Base-by-base conservation (phyloP, 1,140 invertebrate species). In the Sycobia sp. region DNA sequence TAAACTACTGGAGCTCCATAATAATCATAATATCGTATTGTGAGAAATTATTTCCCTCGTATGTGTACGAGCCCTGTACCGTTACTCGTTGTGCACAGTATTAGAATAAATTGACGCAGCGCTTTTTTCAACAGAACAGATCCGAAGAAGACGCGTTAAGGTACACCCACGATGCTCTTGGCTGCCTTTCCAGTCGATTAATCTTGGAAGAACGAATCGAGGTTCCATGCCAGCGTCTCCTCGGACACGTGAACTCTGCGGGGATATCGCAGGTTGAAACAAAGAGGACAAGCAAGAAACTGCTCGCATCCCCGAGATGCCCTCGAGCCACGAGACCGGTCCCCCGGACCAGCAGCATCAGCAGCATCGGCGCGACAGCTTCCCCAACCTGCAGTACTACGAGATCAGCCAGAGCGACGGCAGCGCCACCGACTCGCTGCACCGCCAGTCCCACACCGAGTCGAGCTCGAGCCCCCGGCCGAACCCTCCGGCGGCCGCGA, bases 51-150 rank as follows among this genome's bases (percentile, higher is more conserved):
- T n/a, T n/a, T n/a, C n/a, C n/a, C n/a, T n/a, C n/a, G 22, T 62
- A n/a, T n/a, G n/a, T n/a, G n/a, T n/a, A n/a, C 22, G 56, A 50
- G 62, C 44, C 32, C 57, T 46, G 58, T n/a, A 11, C 18, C 32
- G 22, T 3, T 4, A 10, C 36, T 9, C 32, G 4, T 39, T 39
- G 38, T n/a, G 14, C 9, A 14, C 38, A 14, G 11, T 34, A 34
- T 34, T 11, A 34, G 32, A 34, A 7, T 11, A 34, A 5, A 11
- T 34, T 34, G 32, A 34, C 32, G 32, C 32, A 34, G 32, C 32
- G 11, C 32, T 34, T 34, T 34, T 34, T 7, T 11, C 32, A 34
- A 34, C 32, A 34, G 11, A 7, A n/a, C n/a, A n/a, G n/a, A n/a
- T n/a, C n/a, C n/a, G n/a, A n/a, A n/a, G n/a, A n/a, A n/a, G n/a